A percentile compares a stretch with the other conserved stretches of the same genome.
Conservation (phyloP, 2,113 vertebrate species). For the Nerophis lumbriciformis region DNA sequence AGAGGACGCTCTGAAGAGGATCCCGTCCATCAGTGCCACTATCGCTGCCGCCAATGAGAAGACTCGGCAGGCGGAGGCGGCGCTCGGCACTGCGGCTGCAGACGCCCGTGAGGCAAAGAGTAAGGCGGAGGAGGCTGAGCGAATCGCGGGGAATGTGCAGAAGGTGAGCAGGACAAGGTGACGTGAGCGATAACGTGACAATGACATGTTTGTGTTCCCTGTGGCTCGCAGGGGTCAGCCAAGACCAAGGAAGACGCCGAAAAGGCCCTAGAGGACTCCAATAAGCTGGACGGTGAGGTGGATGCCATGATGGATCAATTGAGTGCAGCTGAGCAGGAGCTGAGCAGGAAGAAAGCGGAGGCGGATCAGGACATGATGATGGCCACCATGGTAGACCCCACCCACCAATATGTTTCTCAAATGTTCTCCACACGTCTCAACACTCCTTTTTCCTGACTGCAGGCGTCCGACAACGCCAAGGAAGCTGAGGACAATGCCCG, state of each 20-base stretch:
- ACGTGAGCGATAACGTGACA: not conserved
- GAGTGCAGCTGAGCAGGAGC: slow-evolving; percentile 78
- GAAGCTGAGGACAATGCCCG: slow-evolving; percentile 90
- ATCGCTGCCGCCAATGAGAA: slow-evolving; percentile 86
- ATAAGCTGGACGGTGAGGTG: slow-evolving; percentile 80
- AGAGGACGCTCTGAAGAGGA: slow-evolving; percentile 84
- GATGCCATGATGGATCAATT: slow-evolving; percentile 83
- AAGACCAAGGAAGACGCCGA: slow-evolving; percentile 83
- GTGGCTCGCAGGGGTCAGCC: slow-evolving; percentile 77
- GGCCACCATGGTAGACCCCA: slow-evolving; percentile 79
- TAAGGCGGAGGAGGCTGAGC: slow-evolving; percentile 84
- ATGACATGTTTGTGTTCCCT: not conserved
- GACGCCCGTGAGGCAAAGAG: slow-evolving; percentile 84
- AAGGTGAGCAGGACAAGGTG: slow-evolving; percentile 66
- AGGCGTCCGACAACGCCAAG: slow-evolving; percentile 88
- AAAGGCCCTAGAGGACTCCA: slow-evolving; percentile 81
- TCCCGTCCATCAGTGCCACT: slow-evolving; percentile 84
- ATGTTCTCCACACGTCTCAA: not conserved
- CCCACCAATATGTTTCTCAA: not conserved
- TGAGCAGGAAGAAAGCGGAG: slow-evolving; percentile 78
- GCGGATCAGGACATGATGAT: slow-evolving; percentile 93
- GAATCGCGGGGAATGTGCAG: slow-evolving; percentile 81
- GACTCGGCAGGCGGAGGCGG: slow-evolving; percentile 80
- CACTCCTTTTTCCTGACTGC: not conserved
- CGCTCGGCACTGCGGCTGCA: slow-evolving; percentile 80